Evolutionary conservation across 2,797 vertebrate genomes (phyloP).

Genomic region (Bradypodion pumilum): DNA sequence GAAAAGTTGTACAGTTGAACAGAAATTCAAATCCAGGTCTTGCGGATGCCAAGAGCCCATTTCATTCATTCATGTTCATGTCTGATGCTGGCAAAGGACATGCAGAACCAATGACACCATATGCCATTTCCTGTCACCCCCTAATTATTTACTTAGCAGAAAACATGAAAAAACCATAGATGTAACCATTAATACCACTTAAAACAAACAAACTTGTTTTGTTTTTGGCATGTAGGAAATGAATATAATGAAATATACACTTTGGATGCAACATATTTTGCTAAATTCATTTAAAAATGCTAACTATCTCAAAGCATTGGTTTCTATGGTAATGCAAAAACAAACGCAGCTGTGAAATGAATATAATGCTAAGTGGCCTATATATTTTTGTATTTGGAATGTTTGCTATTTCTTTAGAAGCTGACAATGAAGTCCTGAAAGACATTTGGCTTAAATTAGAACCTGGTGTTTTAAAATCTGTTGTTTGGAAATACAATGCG

Average conservation of each 20-base stretch:
- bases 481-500: not conserved
- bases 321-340: slow-evolving; percentile 40
- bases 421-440: slow-evolving; percentile 22
- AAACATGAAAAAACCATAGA: not conserved
- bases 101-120: not conserved
- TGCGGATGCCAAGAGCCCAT: not conserved
- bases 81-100: not conserved
- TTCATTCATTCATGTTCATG: not conserved
- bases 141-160: not conserved
- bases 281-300: not conserved
- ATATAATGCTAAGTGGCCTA: slow-evolving; percentile 6
- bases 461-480: not conserved
- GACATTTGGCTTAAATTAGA: slow-evolving; percentile 19
- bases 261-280: not conserved
- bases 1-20: not conserved
- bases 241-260: not conserved
- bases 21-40: not conserved
- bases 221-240: not conserved
- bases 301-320: not conserved
- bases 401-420: slow-evolving; percentile 23
- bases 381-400: slow-evolving; percentile 29
- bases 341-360: not conserved
- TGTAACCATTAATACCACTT: not conserved
- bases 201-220: not conserved
- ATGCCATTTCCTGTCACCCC: not conserved